phyloP scores from a whole-genome alignment of 2,888 invertebrate species.

The Nezara viridula region DNA sequence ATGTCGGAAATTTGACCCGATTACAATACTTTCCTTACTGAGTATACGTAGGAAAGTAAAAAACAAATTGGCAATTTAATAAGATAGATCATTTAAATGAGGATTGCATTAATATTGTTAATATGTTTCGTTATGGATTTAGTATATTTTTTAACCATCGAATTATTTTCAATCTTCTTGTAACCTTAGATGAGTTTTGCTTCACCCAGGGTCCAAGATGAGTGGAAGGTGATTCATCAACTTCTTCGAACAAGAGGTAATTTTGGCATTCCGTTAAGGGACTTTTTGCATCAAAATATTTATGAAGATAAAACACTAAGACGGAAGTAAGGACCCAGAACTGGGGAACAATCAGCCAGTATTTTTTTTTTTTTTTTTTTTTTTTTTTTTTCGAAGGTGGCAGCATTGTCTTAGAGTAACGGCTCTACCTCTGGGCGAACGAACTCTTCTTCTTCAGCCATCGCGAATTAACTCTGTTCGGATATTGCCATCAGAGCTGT shows the following conservation, averaged over 20 bases:
- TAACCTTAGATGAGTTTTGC: too few relatives aligned
- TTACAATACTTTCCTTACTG: too few relatives aligned
- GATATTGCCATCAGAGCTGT: background rate
- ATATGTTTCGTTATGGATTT: too few relatives aligned
- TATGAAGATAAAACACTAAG: background rate
- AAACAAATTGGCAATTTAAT: too few relatives aligned
- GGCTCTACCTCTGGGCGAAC: background rate
- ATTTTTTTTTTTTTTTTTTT: background rate
- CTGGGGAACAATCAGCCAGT: background rate
- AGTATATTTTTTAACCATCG: too few relatives aligned
- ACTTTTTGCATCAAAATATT: conserved; percentile 1
- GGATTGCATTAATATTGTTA: too few relatives aligned
- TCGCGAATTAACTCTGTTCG: conserved; percentile 6
- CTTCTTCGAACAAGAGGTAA: background rate
- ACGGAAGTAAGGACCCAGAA: background rate
- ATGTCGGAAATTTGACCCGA: too few relatives aligned
- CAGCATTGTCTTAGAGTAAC: conserved; percentile 27
- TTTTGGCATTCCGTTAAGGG: background rate
- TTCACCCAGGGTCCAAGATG: too few relatives aligned
- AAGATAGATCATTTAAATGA: too few relatives aligned
- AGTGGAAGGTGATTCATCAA: background rate
- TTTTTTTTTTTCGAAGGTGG: background rate
- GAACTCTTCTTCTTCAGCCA: conserved; percentile 3
- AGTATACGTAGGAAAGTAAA: too few relatives aligned
- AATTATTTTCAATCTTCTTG: too few relatives aligned